Evolutionary conservation across 1,140 invertebrate genomes (phyloP), one percentile per base, ranked within the genome.

Genomic region (Lerema accius): DNA sequence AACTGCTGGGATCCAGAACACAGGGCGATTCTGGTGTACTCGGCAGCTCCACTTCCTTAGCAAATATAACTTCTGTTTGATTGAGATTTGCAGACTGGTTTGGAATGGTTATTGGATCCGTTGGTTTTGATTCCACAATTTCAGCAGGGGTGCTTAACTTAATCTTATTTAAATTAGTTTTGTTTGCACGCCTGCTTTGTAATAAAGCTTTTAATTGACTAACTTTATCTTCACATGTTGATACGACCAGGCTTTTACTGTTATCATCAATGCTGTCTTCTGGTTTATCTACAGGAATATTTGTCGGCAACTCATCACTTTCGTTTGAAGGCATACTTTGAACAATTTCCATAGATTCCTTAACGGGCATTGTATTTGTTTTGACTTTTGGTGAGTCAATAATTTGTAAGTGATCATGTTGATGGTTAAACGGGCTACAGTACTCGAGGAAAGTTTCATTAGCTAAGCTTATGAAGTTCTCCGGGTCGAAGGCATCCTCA

Each of bases 181-280:
- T 65, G 43, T 56, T 11, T 61, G 73, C 76, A 15, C 73, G 32
- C 56, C 65, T 67, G 6, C 42, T 59, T 48, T 78, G 65, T 11
- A 89, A 50, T 9, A 87, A 63, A 0, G 73, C 70, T 68, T 86
- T 86, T n/a, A 87, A 46, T 64, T 76, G 78, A 15, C 53, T 71
- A 11, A 89, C 46, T 73, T 89, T 89, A 37, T 84, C 82, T 49
- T 89, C 84, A 73, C 86, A 89, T 1, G 83, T 73, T n/a, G 68
- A 43, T 4, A 86, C 71, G 48, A 83, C 45, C 49, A 83, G 51
- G 32, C 68, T 65, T 9, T 71, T 74, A 15, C 43, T 61, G 11
- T 63, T 65, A 15, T 46, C 60, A 16, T 64, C 67, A 37, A 43
- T 6, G 26, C n/a, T 45, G 0, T 50, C 39, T 43, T 71, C 58